These are phyloP conservation scores for Cantharis lateralis DNA, from an alignment of 2,888 invertebrate species.

Conservation along the genomic window DNA sequence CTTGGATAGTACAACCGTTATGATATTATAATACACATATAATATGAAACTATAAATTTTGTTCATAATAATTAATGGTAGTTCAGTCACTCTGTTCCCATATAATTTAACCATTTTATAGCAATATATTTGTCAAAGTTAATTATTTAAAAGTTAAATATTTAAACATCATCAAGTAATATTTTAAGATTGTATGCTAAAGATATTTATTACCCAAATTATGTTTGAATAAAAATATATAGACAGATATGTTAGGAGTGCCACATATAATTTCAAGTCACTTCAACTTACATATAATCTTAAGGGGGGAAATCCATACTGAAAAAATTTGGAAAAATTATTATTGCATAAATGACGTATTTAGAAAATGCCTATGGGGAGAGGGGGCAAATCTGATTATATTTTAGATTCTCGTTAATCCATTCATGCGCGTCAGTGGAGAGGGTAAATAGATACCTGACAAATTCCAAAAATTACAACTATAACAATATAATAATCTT, in stretches of 20 bases:
- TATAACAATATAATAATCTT: too few species aligned
- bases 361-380: too few species aligned
- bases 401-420: too few species aligned
- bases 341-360: too few species aligned
- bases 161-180: background rate
- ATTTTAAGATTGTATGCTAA: background rate
- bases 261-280: background rate
- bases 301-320: too few species aligned
- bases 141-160: background rate
- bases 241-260: background rate
- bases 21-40: background rate
- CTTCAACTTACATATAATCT: too few species aligned
- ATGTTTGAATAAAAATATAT: background rate
- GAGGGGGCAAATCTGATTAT: too few species aligned
- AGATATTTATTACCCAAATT: background rate
- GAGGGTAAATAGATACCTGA: too few species aligned
- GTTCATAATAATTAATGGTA: background rate
- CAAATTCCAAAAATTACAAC: too few species aligned
- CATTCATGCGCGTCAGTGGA: too few species aligned
- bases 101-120: background rate
- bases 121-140: background rate
- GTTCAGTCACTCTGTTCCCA: background rate
- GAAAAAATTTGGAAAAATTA: too few species aligned
- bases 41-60: background rate
- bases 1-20: background rate